Base-by-base conservation (phyloP, 2,113 vertebrate species). In the Colossoma macropomum region DNA sequence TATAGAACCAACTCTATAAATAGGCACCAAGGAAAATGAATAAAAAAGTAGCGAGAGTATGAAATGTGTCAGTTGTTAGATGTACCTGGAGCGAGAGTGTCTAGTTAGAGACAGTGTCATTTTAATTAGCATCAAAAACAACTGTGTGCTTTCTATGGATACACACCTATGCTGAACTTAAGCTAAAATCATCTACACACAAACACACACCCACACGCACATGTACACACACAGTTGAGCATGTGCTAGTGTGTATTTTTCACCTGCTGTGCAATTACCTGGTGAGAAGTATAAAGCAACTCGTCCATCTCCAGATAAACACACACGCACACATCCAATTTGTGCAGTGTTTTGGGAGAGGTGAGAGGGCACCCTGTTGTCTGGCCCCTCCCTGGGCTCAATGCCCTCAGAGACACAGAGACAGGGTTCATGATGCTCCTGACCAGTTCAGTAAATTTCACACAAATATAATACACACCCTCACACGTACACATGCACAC, bases 191-290 rank as follows among this genome's bases (percentile, higher is more conserved):
- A 45, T 45, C 41, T 45, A 45, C 41, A 45, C 41, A 11, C 41
- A 45, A 5, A 45, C 41, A 45, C 41, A 45, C 41, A 45, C 3
- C 3, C 34, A 7, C 41, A 13, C 30, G 68, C 27, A 85, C 54
- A 66, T 69, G 34, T 54, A 34, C 52, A 59, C 11, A n/a, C 19
- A 25, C 23, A 71, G 73, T 45, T 76, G 74, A 83, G 27, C 25
- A 19, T 34, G 65, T 17, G 17, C 62, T 25, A 68, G 73, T 27
- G 75, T 77, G 60, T 69, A 54, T 69, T 68, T 80, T 81, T 74
- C 68, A 74, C 60, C 68, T 69, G 81, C 79, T 84, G 86, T 78
- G 75, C 60, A 87, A 84, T 79, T 87, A 84, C 75, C 75, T 78
- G 79, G 82, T 87, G 79, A 65, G 69, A 59, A 60, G 66, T 72